phyloP scores from a whole-genome alignment of 2,113 vertebrate species.

The Falco punctatus region DNA sequence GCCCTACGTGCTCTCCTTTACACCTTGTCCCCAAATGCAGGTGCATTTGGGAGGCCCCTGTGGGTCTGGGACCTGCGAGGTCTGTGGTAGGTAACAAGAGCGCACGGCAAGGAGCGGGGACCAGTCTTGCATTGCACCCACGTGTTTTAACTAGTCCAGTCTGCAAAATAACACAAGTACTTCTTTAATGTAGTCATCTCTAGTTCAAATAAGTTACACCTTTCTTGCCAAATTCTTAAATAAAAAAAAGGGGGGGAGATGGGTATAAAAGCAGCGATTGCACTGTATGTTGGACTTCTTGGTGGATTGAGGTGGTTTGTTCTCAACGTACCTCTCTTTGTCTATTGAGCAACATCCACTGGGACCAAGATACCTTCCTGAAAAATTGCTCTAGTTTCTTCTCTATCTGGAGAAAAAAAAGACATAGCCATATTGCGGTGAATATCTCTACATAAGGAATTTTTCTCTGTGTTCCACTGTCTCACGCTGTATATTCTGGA shows the following conservation, averaged over 20 bases:
- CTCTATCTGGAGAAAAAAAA: constrained; percentile 27
- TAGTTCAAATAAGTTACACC: background rate
- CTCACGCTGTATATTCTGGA: background rate
- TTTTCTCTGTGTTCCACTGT: constrained; percentile 3
- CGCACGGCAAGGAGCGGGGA: background rate
- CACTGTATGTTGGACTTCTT: background rate
- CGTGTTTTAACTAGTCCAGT: background rate
- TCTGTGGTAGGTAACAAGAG: background rate
- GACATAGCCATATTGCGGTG: background rate
- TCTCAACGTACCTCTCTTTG: background rate
- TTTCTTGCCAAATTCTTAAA: background rate
- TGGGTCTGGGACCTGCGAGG: background rate
- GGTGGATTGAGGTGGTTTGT: background rate
- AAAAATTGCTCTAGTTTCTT: constrained; percentile 25
- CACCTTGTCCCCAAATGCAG: background rate
- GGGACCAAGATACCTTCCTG: background rate
- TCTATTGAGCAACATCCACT: background rate
- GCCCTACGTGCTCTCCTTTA: background rate
- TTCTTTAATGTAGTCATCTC: background rate
- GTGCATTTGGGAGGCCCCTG: background rate
- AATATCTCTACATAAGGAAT: constrained; percentile 19
- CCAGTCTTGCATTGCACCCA: background rate
- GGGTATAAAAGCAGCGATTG: background rate
- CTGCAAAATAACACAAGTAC: background rate
- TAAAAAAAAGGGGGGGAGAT: background rate